A percentile compares a stretch with the other conserved stretches of the same genome.
Evolutionary conservation across 2,113 vertebrate species (phyloP).

Genomic region (Ursus arctos): DNA sequence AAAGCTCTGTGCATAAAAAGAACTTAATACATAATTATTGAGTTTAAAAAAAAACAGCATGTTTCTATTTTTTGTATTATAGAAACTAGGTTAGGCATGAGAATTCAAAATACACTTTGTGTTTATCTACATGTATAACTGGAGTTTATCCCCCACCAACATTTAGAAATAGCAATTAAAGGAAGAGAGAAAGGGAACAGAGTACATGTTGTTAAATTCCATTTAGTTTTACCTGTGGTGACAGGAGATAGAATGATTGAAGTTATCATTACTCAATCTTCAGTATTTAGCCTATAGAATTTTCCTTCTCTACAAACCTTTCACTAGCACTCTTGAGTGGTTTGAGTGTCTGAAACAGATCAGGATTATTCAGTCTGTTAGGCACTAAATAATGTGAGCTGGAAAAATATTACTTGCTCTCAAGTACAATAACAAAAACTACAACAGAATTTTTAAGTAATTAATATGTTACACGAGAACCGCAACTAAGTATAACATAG

Average conservation of each 20-base stretch:
- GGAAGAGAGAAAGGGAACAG: not conserved
- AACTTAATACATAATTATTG: not conserved
- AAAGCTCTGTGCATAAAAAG: not conserved
- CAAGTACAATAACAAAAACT: not conserved
- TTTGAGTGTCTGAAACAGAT: constrained; percentile 24
- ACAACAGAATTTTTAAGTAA: not conserved
- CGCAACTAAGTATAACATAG: not conserved
- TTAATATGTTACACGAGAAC: not conserved
- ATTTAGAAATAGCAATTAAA: constrained; percentile 14
- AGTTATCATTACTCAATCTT: not conserved
- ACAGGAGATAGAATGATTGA: not conserved
- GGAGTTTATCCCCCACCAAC: not conserved
- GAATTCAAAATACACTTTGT: not conserved
- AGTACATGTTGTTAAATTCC: not conserved
- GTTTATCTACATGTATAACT: not conserved
- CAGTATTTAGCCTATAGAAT: not conserved
- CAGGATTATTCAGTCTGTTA: not conserved
- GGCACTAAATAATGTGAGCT: constrained; percentile 2
- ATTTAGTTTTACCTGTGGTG: not conserved
- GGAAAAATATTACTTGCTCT: not conserved
- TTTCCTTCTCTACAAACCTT: not conserved
- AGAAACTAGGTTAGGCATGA: not conserved
- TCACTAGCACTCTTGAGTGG: not conserved
- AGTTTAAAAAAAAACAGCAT: not conserved
- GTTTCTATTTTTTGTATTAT: not conserved